Evolutionary conservation across 1,140 invertebrate species (phyloP).

Genomic region (Eufriesea mexicana): DNA sequence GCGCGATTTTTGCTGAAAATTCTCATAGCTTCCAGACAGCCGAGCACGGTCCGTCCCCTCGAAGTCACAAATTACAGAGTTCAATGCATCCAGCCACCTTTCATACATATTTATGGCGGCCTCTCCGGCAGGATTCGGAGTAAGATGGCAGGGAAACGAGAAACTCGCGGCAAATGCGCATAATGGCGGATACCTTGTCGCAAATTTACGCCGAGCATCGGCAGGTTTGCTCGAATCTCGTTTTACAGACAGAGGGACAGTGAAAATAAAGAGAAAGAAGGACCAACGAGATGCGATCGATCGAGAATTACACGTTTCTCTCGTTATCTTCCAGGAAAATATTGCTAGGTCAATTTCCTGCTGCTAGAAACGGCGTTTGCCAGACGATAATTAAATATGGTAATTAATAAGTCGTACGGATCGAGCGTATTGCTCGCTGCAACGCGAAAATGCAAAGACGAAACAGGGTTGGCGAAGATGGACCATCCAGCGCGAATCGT

Average conservation of each 20-base stretch:
- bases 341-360: too few relatives aligned
- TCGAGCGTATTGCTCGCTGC: neutral
- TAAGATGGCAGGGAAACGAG: conserved; percentile 45
- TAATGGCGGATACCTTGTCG: neutral
- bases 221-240: neutral
- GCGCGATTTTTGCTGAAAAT: neutral
- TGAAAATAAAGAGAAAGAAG: neutral
- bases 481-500: neutral
- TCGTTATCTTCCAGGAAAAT: neutral
- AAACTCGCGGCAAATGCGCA: conserved; percentile 10
- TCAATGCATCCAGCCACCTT: conserved; percentile 59
- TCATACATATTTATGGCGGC: conserved; percentile 64
- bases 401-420: neutral
- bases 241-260: neutral
- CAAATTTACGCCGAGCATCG: conserved; percentile 11
- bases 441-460: neutral
- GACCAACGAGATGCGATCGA: neutral
- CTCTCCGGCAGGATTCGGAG: conserved; percentile 40
- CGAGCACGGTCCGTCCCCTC: rapidly evolving
- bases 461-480: conserved; percentile 3
- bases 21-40: neutral
- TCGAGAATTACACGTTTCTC: neutral
- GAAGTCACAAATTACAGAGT: conserved; percentile 71
- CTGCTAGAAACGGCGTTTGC: too few relatives aligned
- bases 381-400: neutral